Evolutionary conservation across 2,113 vertebrate genomes (phyloP).

Genomic region (Hippocampus mohnikei): DNA sequence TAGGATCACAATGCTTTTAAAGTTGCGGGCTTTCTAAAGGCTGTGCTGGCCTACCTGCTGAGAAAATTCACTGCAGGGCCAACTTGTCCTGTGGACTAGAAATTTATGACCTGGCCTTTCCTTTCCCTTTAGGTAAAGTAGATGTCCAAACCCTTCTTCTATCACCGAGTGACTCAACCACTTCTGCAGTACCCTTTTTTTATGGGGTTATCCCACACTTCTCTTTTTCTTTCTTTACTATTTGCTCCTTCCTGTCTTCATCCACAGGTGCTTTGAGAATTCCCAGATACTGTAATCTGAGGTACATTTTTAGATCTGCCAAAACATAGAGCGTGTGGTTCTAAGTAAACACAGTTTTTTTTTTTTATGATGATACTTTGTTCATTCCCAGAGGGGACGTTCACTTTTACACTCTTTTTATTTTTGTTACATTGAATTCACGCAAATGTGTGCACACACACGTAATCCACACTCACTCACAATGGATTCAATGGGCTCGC

Average conservation of each 20-base stretch:
- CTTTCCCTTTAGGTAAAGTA: conserved; percentile 51
- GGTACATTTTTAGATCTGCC: conserved; percentile 15
- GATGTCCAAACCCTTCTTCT: conserved; percentile 20
- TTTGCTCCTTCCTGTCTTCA: conserved; percentile 10
- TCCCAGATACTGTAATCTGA: conserved; percentile 9
- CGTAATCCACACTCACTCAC: not conserved
- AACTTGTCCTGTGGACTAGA: conserved; percentile 62
- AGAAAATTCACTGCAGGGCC: conserved; percentile 70
- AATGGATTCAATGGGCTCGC: not conserved
- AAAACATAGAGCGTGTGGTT: not conserved
- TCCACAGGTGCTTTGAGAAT: conserved; percentile 21
- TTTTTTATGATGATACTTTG: conserved; percentile 7
- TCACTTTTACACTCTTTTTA: not conserved
- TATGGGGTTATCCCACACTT: conserved; percentile 12
- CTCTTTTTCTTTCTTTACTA: conserved; percentile 15
- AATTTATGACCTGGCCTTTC: conserved; percentile 65
- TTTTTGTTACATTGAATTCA: not conserved
- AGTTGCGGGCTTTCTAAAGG: conserved; percentile 69
- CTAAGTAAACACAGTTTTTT: not conserved
- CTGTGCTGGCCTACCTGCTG: conserved; percentile 68
- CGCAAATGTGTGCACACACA: not conserved
- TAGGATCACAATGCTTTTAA: conserved; percentile 74
- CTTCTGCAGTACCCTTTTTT: conserved; percentile 17
- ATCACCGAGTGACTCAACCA: conserved; percentile 18
- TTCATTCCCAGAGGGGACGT: conserved; percentile 1